A percentile compares a stretch with the other conserved stretches of the same genome.
Evolutionary conservation across 2,797 vertebrate species (phyloP).

Genomic region (Carapus acus): DNA sequence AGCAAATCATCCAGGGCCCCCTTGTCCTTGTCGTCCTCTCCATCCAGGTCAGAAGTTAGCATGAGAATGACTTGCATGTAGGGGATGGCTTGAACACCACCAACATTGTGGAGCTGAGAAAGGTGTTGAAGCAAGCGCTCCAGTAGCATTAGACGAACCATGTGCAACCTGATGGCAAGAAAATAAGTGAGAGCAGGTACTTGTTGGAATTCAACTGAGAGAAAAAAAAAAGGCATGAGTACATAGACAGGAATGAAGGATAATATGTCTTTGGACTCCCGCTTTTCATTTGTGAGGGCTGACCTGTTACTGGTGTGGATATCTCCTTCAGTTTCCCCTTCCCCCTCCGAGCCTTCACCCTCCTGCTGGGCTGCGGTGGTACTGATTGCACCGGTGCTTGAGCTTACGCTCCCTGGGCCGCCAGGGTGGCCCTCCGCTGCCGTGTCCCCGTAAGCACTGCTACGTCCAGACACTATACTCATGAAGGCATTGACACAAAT

Average conservation of each 20-base stretch:
- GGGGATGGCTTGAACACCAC: constrained; percentile 94
- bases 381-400: constrained; percentile 96
- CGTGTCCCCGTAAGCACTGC: constrained; percentile 94
- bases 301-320: constrained; percentile 95
- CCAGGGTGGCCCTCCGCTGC: constrained; percentile 88
- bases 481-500: constrained; percentile 4
- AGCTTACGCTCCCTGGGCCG: constrained; percentile 94
- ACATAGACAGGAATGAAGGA: too few species aligned
- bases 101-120: constrained; percentile 87
- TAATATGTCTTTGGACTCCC: too few species aligned
- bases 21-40: constrained; percentile 98
- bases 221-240: too few species aligned
- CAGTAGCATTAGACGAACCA: constrained; percentile 95
- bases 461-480: constrained; percentile 87
- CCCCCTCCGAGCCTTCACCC: constrained; percentile 93
- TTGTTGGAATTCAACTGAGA: too few species aligned
- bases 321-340: constrained; percentile 91
- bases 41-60: constrained; percentile 96
- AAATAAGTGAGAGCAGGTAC: too few species aligned
- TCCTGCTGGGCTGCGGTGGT: constrained; percentile 95
- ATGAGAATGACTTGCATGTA: constrained; percentile 99
- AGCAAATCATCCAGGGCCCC: constrained; percentile 93
- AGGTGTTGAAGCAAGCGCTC: constrained; percentile 93
- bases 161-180: constrained; percentile 81
- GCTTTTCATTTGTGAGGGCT: constrained; percentile 15